A percentile compares a stretch with the other conserved stretches of the same genome.
phyloP scores from a whole-genome alignment of 2,797 vertebrate species.

The Molossus alvarezi region DNA sequence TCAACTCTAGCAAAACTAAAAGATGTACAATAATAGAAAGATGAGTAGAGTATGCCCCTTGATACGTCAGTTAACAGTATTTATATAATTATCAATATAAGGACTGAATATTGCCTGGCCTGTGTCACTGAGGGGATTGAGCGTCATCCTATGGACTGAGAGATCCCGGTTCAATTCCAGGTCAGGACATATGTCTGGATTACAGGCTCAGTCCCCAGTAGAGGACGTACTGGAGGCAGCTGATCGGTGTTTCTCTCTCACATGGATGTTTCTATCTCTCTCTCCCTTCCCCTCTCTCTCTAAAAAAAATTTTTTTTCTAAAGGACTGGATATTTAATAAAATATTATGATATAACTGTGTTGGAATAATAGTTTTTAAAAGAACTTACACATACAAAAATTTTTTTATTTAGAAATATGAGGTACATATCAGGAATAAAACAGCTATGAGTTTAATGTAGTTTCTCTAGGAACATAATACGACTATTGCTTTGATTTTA shows the following conservation, averaged over 20 bases:
- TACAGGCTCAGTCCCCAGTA: no score
- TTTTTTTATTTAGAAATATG: not conserved
- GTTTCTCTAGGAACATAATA: conserved; percentile 27
- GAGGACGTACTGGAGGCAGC: no score
- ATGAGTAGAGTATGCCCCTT: not conserved
- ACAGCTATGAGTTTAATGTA: not conserved
- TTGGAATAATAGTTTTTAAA: not conserved
- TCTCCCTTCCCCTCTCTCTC: no score
- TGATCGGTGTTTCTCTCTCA: no score
- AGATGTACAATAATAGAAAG: not conserved
- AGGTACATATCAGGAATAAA: not conserved
- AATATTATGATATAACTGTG: not conserved
- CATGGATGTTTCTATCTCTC: no score
- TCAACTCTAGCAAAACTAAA: not conserved
- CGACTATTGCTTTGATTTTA: conserved; percentile 68
- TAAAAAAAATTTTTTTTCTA: not conserved
- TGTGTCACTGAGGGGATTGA: no score
- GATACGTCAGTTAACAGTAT: not conserved
- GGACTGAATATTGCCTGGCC: not conserved
- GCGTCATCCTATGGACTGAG: no score
- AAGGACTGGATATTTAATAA: not conserved
- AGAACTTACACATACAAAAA: not conserved
- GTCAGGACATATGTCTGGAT: no score
- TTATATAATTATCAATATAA: not conserved
- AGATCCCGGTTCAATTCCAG: no score